A percentile compares a stretch with the other conserved stretches of the same genome.
Conservation (phyloP, 2,888 invertebrate genomes). For the Philonicus albiceps region DNA sequence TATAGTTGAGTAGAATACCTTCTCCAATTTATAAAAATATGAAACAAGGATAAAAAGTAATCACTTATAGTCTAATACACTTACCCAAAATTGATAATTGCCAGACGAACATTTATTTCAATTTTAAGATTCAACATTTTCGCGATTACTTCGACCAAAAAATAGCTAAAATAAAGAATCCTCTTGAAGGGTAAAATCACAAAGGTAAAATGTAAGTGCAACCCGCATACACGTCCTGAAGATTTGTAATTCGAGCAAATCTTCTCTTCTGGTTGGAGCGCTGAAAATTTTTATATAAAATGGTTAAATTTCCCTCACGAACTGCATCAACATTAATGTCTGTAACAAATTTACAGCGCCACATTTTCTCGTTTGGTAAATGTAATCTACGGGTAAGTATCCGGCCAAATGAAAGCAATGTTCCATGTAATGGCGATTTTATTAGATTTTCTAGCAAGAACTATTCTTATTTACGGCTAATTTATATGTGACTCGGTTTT, state of each 20-base stretch:
- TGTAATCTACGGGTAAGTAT: conserved; percentile 31
- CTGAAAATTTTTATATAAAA: background rate
- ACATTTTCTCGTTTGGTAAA: conserved; percentile 29
- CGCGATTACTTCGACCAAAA: background rate
- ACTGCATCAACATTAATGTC: conserved; percentile 33
- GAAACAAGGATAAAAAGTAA: background rate
- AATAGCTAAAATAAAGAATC: background rate
- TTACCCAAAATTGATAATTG: background rate
- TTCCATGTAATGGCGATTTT: conserved; percentile 46
- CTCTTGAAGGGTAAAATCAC: background rate
- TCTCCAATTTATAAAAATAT: background rate
- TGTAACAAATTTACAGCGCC: conserved; percentile 24
- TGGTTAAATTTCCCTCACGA: conserved; percentile 27
- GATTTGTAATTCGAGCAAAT: background rate
- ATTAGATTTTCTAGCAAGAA: conserved; percentile 40
- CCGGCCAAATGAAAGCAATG: conserved; percentile 46
- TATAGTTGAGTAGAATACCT: too few relatives aligned
- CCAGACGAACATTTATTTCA: background rate
- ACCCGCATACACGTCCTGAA: background rate
- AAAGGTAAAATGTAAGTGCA: background rate
- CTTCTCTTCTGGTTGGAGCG: background rate
- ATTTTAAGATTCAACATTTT: background rate
- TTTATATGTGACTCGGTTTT: conserved; percentile 38
- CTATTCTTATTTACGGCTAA: conserved; percentile 46
- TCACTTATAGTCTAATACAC: background rate